These are phyloP conservation scores for Acleris sparsana DNA, from an alignment of 2,888 invertebrate genomes.

Conservation along the genomic window DNA sequence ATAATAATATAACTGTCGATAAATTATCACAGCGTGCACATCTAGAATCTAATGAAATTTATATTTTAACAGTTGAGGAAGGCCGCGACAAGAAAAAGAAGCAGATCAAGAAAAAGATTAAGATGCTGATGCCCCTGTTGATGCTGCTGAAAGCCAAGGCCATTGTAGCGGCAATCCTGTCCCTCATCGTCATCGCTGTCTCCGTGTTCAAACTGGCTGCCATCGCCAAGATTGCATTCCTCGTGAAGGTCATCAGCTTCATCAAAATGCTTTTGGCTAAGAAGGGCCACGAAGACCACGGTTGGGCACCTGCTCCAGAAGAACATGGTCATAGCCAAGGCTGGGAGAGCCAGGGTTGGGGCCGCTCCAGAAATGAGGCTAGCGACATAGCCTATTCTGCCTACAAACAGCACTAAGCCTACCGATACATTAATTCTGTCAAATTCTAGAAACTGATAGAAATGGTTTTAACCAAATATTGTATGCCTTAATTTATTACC, in stretches of 20 bases:
- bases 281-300: slow-evolving; percentile 64
- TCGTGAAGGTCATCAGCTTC: slow-evolving; percentile 67
- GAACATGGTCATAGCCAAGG: slow-evolving; percentile 55
- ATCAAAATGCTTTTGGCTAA: slow-evolving; percentile 72
- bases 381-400: slow-evolving; percentile 71
- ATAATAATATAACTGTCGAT: too few relatives aligned
- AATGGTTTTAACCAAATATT: slow-evolving; percentile 52
- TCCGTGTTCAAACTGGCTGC: slow-evolving; percentile 88
- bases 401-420: slow-evolving; percentile 58
- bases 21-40: too few relatives aligned
- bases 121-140: slow-evolving; percentile 77
- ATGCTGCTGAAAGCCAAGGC: slow-evolving; percentile 87
- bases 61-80: slow-evolving; percentile 62
- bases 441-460: neutral
- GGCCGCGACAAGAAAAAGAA: slow-evolving; percentile 90
- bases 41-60: too few relatives aligned
- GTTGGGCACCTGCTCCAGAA: slow-evolving; percentile 53
- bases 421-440: neutral
- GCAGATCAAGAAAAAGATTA: slow-evolving; percentile 80
- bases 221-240: slow-evolving; percentile 89
- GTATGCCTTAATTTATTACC: slow-evolving; percentile 40
- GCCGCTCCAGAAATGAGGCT: slow-evolving; percentile 69
- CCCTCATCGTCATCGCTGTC: slow-evolving; percentile 87
- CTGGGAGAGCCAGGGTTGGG: slow-evolving; percentile 72
- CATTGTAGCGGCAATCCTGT: slow-evolving; percentile 85